Conservation (phyloP, 2,113 vertebrate genomes). For the Brachionichthys hirsutus region DNA sequence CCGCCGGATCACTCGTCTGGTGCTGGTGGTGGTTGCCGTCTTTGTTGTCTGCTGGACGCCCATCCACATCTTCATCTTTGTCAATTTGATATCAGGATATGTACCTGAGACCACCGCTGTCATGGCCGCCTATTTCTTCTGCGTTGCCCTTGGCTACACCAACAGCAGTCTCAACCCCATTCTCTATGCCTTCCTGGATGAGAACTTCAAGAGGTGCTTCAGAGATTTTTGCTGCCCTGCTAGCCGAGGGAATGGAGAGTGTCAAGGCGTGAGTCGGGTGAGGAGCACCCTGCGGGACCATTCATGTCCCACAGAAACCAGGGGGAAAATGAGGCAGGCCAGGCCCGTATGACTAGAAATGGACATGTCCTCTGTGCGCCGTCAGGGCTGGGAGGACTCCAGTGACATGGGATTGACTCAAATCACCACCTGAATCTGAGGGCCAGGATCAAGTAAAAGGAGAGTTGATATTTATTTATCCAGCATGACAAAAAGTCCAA, state of each 20-base stretch:
- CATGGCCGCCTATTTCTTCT: conserved; percentile 95
- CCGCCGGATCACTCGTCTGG: conserved; percentile 91
- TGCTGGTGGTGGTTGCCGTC: conserved; percentile 93
- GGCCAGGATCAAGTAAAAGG: background rate
- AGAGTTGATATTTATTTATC: background rate
- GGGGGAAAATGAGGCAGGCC: conserved; percentile 70
- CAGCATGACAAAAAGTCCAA: conserved; percentile 2
- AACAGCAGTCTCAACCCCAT: conserved; percentile 97
- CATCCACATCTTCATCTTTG: conserved; percentile 95
- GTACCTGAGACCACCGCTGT: conserved; percentile 88
- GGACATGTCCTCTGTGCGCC: conserved; percentile 84
- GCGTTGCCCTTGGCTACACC: conserved; percentile 94
- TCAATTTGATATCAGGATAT: conserved; percentile 82
- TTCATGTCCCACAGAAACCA: conserved; percentile 76
- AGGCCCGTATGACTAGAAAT: conserved; percentile 97
- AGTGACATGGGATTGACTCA: conserved; percentile 88
- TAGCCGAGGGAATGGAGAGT: conserved; percentile 74
- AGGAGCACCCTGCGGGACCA: conserved; percentile 86
- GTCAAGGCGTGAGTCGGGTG: conserved; percentile 81
- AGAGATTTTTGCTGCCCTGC: conserved; percentile 91
- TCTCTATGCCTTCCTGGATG: conserved; percentile 84
- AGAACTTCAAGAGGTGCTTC: conserved; percentile 98
- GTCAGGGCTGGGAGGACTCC: conserved; percentile 82
- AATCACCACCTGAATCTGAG: conserved; percentile 85
- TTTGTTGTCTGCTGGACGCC: conserved; percentile 93